Evolutionary conservation across 2,113 vertebrate species (phyloP), one percentile per base, ranked within the genome.

Genomic region (Cynocephalus volans): DNA sequence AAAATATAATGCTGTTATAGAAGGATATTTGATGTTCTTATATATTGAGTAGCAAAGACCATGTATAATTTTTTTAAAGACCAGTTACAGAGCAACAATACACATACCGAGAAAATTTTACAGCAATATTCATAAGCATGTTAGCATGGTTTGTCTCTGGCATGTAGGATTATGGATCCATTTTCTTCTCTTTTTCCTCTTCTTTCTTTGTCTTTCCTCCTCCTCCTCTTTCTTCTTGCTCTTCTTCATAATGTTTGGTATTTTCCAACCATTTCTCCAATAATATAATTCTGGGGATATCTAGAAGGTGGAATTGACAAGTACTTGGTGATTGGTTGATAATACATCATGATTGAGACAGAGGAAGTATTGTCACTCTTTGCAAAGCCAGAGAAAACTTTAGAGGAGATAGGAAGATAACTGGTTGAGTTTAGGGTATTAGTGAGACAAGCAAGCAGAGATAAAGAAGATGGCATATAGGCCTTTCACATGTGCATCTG

Each of bases 261-360:
- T 73, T 96, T 93, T 67, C 48, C 45, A 90, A 82, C 50, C 87
- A 65, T 41, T 76, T 97, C 62, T 83, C 8, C 9, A 67, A 9
- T 50, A 75, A 65, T 73, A 4, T 73, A 67, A 5, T 26, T 92
- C n/a, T 50, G 79, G 18, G 86, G 28, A 69, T 88, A 65, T 33
- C 60, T 69, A 60, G 8, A 77, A 70, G 33, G 45, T 54, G 23
- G 50, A 58, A 50, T 58, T 73, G 41, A 73, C 14, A 50, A n/a
- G 1, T 41, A 41, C 10, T 67, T 60, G 36, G 15, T 50, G 31
- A 70, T 36, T 80, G 28, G 6, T 77, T 86, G 13, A 28, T 85
- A 94, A 67, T 41, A 14, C 36, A 4, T 15, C 41, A 48, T 33
- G 36, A 21, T 3, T 54, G 26, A 73, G 62, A 48, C 41, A 73